These are phyloP conservation scores for Odontamblyopus lacepedii DNA, from an alignment of 2,797 vertebrate species.

Conservation along the genomic window DNA sequence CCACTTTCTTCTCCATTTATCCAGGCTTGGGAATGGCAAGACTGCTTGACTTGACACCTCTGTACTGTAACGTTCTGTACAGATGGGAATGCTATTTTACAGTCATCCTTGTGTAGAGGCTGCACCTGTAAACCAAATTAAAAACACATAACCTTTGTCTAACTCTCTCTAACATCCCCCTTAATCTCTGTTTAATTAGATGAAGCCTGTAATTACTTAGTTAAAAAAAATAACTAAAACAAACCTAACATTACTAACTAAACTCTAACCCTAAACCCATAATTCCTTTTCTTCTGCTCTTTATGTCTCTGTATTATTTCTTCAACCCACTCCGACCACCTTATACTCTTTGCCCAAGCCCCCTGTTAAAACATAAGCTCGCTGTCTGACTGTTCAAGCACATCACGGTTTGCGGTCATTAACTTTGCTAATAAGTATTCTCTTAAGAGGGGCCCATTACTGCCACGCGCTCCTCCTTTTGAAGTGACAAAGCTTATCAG, in stretches of 20 bases:
- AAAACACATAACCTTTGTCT: conserved; percentile 82
- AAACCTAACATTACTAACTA: conserved; percentile 35
- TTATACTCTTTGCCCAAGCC: conserved; percentile 27
- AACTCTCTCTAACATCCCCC: conserved; percentile 77
- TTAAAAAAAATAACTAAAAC: conserved; percentile 54
- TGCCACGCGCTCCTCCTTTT: conserved; percentile 48
- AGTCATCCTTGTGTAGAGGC: conserved; percentile 67
- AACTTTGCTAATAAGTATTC: conserved; percentile 66
- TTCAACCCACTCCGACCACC: conserved; percentile 33
- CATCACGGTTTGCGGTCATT: conserved; percentile 66
- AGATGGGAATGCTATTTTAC: conserved; percentile 15
- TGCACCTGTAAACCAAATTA: conserved; percentile 80
- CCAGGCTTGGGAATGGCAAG: background rate
- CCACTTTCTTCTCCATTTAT: background rate
- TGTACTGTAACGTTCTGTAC: background rate
- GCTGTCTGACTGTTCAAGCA: conserved; percentile 53
- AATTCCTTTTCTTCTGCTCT: conserved; percentile 29
- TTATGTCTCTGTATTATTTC: conserved; percentile 32
- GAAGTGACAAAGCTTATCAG: conserved; percentile 62
- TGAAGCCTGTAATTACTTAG: conserved; percentile 69
- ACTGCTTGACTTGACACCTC: background rate
- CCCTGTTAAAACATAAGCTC: conserved; percentile 44
- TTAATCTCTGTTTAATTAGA: conserved; percentile 80
- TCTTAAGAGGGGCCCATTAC: conserved; percentile 58
- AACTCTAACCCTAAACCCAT: conserved; percentile 44